These are phyloP conservation scores for zebrafish (Danio rerio) DNA, from an alignment of 2,113 vertebrate species.

Conservation along the genomic window DNA sequence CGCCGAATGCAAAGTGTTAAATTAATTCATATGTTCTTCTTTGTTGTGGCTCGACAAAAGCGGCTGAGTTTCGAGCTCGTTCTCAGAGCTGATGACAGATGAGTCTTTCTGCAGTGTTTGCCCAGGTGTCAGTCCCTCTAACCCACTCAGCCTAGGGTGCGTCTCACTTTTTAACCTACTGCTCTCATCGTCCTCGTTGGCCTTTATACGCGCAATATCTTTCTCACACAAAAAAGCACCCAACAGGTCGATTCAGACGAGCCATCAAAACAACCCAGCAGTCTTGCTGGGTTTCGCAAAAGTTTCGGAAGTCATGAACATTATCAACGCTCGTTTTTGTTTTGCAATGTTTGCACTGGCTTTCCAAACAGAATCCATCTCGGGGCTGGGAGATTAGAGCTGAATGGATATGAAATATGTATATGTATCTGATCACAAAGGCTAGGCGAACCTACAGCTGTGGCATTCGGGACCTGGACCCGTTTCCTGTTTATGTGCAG, in stretches of 20 bases:
- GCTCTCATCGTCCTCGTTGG: conserved; percentile 67
- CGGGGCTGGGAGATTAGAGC: conserved; percentile 47
- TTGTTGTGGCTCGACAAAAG: conserved; percentile 77
- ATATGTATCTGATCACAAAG: conserved; percentile 55
- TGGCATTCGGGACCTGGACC: conserved; percentile 48
- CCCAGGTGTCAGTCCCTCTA: conserved; percentile 82
- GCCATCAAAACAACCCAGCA: conserved; percentile 34
- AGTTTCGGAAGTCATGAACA: conserved; percentile 36
- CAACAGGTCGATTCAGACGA: conserved; percentile 61
- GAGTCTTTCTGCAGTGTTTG: conserved; percentile 80
- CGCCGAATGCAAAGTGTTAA: conserved; percentile 79
- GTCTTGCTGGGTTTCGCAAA: conserved; percentile 7
- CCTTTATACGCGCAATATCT: conserved; percentile 43
- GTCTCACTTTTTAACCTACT: conserved; percentile 70
- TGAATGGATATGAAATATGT: conserved; percentile 63
- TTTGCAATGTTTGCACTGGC: conserved; percentile 51
- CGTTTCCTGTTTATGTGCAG: conserved; percentile 57
- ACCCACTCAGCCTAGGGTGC: conserved; percentile 77
- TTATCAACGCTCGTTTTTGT: conserved; percentile 42
- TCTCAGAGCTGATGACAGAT: conserved; percentile 84
- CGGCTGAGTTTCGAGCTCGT: conserved; percentile 77
- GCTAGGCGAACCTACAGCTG: conserved; percentile 60
- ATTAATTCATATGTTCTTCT: conserved; percentile 82
- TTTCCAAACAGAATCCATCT: conserved; percentile 52
- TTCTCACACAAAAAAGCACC: conserved; percentile 36